Evolutionary conservation across 2,888 invertebrate genomes (phyloP).

Genomic region (Epirrhoe tristata): DNA sequence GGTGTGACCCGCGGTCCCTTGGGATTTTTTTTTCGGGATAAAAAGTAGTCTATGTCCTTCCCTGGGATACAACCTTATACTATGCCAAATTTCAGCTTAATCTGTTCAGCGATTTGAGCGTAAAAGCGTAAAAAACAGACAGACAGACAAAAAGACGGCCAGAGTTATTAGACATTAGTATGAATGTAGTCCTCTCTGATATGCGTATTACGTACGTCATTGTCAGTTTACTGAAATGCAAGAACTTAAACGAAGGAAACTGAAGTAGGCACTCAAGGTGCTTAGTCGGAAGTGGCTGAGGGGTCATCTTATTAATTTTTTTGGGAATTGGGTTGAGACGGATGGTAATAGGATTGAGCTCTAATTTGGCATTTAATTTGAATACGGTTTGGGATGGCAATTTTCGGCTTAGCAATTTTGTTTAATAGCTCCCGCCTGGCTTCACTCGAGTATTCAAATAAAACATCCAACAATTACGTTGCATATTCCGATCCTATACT

Average conservation of each 20-base stretch:
- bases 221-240: not conserved
- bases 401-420: not conserved
- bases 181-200: no score
- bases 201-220: slow-evolving; percentile 1
- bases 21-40: no score
- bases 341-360: slow-evolving; percentile 35
- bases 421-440: not conserved
- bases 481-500: no score
- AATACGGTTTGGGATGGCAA: not conserved
- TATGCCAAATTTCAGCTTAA: no score
- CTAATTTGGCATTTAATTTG: slow-evolving; percentile 29
- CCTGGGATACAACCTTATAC: no score
- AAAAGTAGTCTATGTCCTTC: no score
- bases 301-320: slow-evolving; percentile 50
- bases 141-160: no score
- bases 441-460: not conserved
- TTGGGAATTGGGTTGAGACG: slow-evolving; percentile 42
- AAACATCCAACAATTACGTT: not conserved
- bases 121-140: no score
- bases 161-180: no score
- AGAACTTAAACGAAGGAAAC: slow-evolving; percentile 25
- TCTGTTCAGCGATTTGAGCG: no score
- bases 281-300: slow-evolving; percentile 37
- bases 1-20: no score
- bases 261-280: slow-evolving; percentile 40